Percentiles rank a stretch among this genome's conserved stretches.
These are phyloP conservation scores for Antheraea mylitta DNA, from an alignment of 1,140 invertebrate species.

Conservation along the genomic window DNA sequence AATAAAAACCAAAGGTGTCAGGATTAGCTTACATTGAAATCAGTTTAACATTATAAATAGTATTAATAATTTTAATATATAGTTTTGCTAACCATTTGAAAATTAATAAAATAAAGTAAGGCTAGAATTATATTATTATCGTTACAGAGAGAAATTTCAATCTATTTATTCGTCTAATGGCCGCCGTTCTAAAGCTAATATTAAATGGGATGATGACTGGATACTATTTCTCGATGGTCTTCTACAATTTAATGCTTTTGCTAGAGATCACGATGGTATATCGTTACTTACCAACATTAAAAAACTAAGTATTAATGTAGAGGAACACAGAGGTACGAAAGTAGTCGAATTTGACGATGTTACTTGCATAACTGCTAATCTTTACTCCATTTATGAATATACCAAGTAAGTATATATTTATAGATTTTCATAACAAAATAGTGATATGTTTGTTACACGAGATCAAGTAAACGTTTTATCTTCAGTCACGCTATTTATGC, in stretches of 20 bases:
- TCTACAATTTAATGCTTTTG: slow-evolving; percentile 26
- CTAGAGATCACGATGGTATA: slow-evolving; percentile 24
- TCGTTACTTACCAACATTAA: slow-evolving; percentile 22
- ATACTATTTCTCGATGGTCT: slow-evolving; percentile 29
- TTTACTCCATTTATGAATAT: background rate
- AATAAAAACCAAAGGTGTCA: no score
- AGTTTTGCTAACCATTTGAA: no score
- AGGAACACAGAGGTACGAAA: slow-evolving; percentile 6
- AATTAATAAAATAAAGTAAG: no score
- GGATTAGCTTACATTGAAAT: no score
- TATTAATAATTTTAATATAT: no score
- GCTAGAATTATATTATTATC: background rate
- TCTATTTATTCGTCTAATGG: slow-evolving; percentile 20
- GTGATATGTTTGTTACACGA: no score
- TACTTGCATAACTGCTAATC: background rate
- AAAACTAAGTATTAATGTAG: slow-evolving; percentile 23
- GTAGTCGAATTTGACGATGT: slow-evolving; percentile 5
- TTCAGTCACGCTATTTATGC: no score
- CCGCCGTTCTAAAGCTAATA: slow-evolving; percentile 16
- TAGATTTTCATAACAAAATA: no score
- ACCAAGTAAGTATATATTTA: slow-evolving; percentile 2
- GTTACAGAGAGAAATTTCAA: slow-evolving; percentile 31
- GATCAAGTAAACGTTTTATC: no score
- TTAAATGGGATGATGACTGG: slow-evolving; percentile 30
- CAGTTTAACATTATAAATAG: no score